Conservation (phyloP, 2,797 vertebrate genomes). For the Xenentodon cancila region DNA sequence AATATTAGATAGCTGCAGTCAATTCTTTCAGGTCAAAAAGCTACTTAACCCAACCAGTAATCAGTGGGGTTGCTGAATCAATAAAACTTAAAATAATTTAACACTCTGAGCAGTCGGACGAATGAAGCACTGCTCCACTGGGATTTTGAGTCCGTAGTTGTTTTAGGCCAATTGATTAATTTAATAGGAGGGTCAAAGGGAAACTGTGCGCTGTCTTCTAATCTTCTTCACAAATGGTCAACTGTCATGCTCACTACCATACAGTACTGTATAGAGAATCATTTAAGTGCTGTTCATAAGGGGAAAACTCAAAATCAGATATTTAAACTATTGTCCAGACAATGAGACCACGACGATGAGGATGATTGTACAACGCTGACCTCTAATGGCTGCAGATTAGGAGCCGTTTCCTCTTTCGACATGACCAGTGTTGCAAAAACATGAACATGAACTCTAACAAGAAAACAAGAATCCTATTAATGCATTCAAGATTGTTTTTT, state of each 20-base stretch:
- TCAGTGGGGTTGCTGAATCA: slow-evolving; percentile 50
- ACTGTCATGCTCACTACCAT: too few relatives aligned
- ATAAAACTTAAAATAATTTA: slow-evolving; percentile 68
- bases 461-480: not conserved
- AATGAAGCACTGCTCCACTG: slow-evolving; percentile 48
- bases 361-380: slow-evolving; percentile 62
- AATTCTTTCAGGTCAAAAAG: slow-evolving; percentile 48
- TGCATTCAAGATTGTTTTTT: slow-evolving; percentile 1
- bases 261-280: not conserved
- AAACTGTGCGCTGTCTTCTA: slow-evolving; percentile 14
- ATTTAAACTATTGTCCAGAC: not conserved
- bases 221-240: slow-evolving; percentile 11
- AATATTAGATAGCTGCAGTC: slow-evolving; percentile 39
- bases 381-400: slow-evolving; percentile 62
- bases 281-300: not conserved
- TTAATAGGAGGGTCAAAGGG: slow-evolving; percentile 35
- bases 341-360: not conserved
- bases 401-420: not conserved
- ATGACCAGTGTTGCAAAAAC: slow-evolving; percentile 14
- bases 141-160: slow-evolving; percentile 47
- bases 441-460: slow-evolving; percentile 1
- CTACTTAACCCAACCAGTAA: slow-evolving; percentile 52
- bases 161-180: slow-evolving; percentile 44
- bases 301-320: not conserved
- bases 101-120: slow-evolving; percentile 47